Evolutionary conservation across 2,888 invertebrate species (phyloP), one percentile per base, ranked within the genome.

Genomic region (Ennomos erosarius): DNA sequence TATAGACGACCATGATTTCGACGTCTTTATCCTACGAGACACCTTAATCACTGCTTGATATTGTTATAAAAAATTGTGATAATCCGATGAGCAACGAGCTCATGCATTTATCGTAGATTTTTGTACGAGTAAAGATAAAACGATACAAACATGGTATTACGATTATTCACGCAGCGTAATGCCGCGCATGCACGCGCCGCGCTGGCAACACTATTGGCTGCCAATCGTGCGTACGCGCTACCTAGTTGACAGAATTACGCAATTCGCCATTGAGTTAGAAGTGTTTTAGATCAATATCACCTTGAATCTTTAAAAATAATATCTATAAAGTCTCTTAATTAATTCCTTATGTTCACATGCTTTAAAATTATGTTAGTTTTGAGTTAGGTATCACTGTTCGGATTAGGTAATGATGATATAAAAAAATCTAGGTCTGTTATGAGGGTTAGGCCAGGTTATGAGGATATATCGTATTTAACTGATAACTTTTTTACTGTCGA

Each of bases 211-310:
- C 69, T 65, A 64, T 52, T 57, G 34, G 73, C 65, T 71, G 76
- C 71, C 78, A 79, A 81, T 74, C 76, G 70, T 81, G 83, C 81
- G 83, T 78, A 76, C 78, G 81, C 79, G 81, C 62, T n/a, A n/a
- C n/a, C n/a, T 62, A 68, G 67, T 64, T 67, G 68, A 68, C 65
- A 63, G 65, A 67, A 70, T 85, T 84, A 79, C 80, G 77, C 78
- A 84, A 85, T 65, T 61, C 75, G 77, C 71, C 79, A 79, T 77
- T 81, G 77, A 78, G 70, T 71, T 55, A 55, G 62, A 72, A 70
- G 67, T 69, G 70, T 70, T 78, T 64, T 67, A 74, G 73, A 76
- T 65, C 63, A 62, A 67, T 65, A 63, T 74, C 58, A 69, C 78
- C 74, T 78, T 77, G 76, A 68, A 42, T 42, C 59, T 59, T 60